Evolutionary conservation across 2,888 invertebrate species (phyloP).

Genomic region (Rhamphomyia laevipes): DNA sequence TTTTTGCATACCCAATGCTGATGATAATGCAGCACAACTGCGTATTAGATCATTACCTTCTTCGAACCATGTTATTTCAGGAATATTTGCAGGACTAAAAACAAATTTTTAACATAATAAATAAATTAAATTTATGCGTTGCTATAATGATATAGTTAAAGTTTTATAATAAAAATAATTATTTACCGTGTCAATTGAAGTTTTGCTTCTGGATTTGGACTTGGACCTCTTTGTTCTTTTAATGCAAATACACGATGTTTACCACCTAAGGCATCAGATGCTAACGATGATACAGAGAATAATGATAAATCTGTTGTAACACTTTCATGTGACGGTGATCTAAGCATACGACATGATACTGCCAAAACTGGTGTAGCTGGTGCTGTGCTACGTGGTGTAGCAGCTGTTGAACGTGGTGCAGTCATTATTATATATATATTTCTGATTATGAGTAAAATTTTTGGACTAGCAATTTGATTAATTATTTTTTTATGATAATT

Average conservation of each 20-base stretch:
- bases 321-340: conserved; percentile 74
- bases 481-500: too few species aligned
- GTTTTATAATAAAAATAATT: neutral
- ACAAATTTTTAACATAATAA: neutral
- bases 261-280: conserved; percentile 41
- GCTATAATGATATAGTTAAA: too few species aligned
- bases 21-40: conserved; percentile 67
- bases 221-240: conserved; percentile 48
- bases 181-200: conserved; percentile 16
- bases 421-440: too few species aligned
- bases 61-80: conserved; percentile 55
- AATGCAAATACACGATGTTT: conserved; percentile 39
- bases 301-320: conserved; percentile 72
- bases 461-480: too few species aligned
- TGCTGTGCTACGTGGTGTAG: conserved; percentile 18
- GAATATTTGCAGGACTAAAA: conserved; percentile 42
- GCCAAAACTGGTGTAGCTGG: conserved; percentile 26
- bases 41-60: conserved; percentile 67
- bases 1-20: conserved; percentile 67
- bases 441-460: too few species aligned
- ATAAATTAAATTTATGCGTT: too few species aligned
- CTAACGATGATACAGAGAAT: conserved; percentile 61
- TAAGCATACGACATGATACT: conserved; percentile 50
- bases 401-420: neutral
- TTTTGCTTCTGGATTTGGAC: conserved; percentile 58